Percentiles rank a stretch among this genome's conserved stretches.
These are phyloP conservation scores for Saccostrea cuccullata DNA, from an alignment of 1,140 invertebrate species.

Conservation along the genomic window DNA sequence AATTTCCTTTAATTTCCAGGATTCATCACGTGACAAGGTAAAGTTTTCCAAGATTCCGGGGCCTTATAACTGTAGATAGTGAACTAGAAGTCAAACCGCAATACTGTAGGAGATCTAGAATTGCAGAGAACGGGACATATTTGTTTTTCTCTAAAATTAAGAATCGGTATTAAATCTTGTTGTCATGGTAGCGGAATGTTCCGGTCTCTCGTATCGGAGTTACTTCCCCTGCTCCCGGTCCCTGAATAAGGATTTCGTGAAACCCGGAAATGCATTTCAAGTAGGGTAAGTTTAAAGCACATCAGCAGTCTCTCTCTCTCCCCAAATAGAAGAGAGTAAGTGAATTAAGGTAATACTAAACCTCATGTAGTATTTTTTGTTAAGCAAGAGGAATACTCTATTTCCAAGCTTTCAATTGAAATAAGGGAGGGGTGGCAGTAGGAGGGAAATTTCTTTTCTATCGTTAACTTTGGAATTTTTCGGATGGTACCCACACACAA, in stretches of 20 bases:
- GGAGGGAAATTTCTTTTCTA: no score
- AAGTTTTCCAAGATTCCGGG: neutral
- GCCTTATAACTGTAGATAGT: neutral
- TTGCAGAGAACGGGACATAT: neutral
- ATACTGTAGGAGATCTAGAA: neutral
- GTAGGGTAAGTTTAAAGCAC: neutral
- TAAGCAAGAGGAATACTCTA: no score
- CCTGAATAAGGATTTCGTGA: neutral
- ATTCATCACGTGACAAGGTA: neutral
- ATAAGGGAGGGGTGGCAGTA: no score
- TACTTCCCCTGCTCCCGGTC: neutral
- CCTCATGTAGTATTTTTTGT: no score
- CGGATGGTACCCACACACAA: no score
- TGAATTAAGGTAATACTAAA: no score
- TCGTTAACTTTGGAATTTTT: neutral
- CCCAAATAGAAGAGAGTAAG: no score
- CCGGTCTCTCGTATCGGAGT: neutral
- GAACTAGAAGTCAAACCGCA: neutral
- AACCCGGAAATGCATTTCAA: neutral
- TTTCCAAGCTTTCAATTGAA: no score
- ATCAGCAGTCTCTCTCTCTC: neutral
- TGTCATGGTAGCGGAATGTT: constrained; percentile 27
- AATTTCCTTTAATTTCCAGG: neutral
- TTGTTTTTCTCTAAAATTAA: neutral
- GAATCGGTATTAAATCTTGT: neutral